These are phyloP conservation scores for Amblyjoppa fuscipennis DNA, from an alignment of 2,888 invertebrate species.

Conservation along the genomic window DNA sequence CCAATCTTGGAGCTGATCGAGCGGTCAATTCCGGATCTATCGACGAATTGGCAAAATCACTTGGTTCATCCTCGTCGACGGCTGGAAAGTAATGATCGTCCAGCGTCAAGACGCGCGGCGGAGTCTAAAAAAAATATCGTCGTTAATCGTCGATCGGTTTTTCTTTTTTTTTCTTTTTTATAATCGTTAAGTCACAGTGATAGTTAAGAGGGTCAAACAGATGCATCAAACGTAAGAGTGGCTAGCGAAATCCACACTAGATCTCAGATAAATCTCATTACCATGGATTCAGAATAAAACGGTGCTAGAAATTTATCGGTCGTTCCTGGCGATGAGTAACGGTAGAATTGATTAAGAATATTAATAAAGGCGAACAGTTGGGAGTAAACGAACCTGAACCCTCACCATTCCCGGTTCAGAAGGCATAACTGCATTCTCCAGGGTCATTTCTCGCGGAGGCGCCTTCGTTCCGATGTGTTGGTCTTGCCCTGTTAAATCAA, in stretches of 20 bases:
- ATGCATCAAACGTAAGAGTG: slow-evolving; percentile 20
- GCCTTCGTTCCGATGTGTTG: slow-evolving; percentile 90
- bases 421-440: slow-evolving; percentile 93
- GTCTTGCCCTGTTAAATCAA: slow-evolving; percentile 86
- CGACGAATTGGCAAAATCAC: slow-evolving; percentile 70
- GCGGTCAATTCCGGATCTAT: slow-evolving; percentile 71
- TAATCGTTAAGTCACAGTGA: slow-evolving; percentile 36
- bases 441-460: slow-evolving; percentile 93
- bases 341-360: slow-evolving; percentile 58
- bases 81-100: slow-evolving; percentile 94
- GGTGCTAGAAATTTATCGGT: slow-evolving; percentile 18
- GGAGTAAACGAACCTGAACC: slow-evolving; percentile 86
- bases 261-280: slow-evolving; percentile 46
- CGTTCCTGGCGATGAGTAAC: slow-evolving; percentile 57
- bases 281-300: slow-evolving; percentile 46
- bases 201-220: slow-evolving; percentile 55
- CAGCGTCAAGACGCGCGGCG: slow-evolving; percentile 94
- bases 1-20: slow-evolving; percentile 72
- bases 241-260: slow-evolving; percentile 19
- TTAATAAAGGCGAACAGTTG: slow-evolving; percentile 61
- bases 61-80: slow-evolving; percentile 86
- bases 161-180: background rate
- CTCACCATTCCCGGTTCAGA: slow-evolving; percentile 90
- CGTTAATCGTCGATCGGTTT: background rate
- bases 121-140: slow-evolving; percentile 88